Base-by-base conservation (phyloP, 2,888 invertebrate genomes). In the Masnerella sp. region DNA sequence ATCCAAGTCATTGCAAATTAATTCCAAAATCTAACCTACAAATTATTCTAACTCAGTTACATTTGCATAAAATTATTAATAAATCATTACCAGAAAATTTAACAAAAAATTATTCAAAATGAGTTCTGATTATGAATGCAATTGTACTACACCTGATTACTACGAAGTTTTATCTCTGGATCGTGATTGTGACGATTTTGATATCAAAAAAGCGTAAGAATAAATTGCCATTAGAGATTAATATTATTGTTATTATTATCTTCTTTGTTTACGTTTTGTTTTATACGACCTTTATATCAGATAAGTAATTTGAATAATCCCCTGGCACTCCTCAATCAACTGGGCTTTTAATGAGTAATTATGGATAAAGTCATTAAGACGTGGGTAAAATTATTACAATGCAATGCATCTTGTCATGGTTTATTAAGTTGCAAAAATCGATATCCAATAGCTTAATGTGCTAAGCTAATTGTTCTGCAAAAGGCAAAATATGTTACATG, bases 101-200 rank as follows among this genome's bases (percentile, higher is more conserved):
- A n/a, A n/a, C n/a, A n/a, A n/a, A n/a, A n/a, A n/a, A n/a, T n/a
- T n/a, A n/a, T n/a, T n/a, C n/a, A n/a, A n/a, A n/a, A n/a, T n/a
- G n/a, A n/a, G n/a, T n/a, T n/a, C n/a, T n/a, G n/a, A n/a, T n/a
- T n/a, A n/a, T n/a, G n/a, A n/a, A n/a, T n/a, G n/a, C n/a, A n/a
- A n/a, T n/a, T n/a, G n/a, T n/a, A n/a, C n/a, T n/a, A n/a, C n/a
- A n/a, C n/a, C 93, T 70, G 94, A 96, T 87, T 96, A 94, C 86
- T 96, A 95, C 84, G 92, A 92, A 2, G 91, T 94, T 74, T 88
- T 96, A 36, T 92, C 92, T 56, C 88, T 95, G 42, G 90, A 91
- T 61, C 90, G 91, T 51, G 89, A 89, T 70, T 91, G 93, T 76
- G 89, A 88, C 42, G 91, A 92, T 79, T 88, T 90, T 38, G 93